Base-by-base conservation (phyloP, 2,797 vertebrate genomes). In the Gouania willdenowi region DNA sequence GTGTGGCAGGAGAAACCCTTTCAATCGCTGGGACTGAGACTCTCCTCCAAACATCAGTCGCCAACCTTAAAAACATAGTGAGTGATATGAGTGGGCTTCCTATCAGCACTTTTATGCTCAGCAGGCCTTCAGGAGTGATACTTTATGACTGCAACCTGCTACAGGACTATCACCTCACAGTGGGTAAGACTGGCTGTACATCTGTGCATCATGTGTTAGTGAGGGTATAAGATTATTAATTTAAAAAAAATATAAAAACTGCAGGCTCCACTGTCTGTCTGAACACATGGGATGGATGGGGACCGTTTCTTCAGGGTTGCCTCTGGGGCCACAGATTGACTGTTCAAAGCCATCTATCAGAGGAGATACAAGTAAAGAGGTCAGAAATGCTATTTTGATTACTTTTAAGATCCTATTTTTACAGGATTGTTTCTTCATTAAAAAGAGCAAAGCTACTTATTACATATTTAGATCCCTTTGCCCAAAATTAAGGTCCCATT, bases 61-160 rank as follows among this genome's bases (percentile, higher is more conserved):
- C 83, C 24, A 29, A 55, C 13, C 61, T 91, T 30, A 87, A 87
- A 74, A 85, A 57, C 3, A 12, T 82, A 35, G 49, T 90, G 13
- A 86, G 85, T n/a, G n/a, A n/a, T 21, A 26, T 60, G 41, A 85
- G 74, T 5, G 78, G 84, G 15, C 72, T 90, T 11, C 90, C 89
- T 0, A 71, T 88, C 59, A 83, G 86, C 17, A 41, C 78, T 43
- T 91, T 89, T 57, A 85, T 82, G 40, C 78, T 91, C 30, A 77
- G 83, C 43, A 87, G 84, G 15, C 53, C 54, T 8, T 15, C 37
- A 0, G 80, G 83, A 29, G 53, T 77, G 26, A 81, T 88, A 8
- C 87, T 90, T 51, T 90, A 87, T 1, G 79, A 91, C 77, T 89
- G 88, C 76, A 92, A 89, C 58, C 45, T 8, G 3, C 75, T 91